phyloP scores from a whole-genome alignment of 2,888 invertebrate species.

The Dicycla oo region DNA sequence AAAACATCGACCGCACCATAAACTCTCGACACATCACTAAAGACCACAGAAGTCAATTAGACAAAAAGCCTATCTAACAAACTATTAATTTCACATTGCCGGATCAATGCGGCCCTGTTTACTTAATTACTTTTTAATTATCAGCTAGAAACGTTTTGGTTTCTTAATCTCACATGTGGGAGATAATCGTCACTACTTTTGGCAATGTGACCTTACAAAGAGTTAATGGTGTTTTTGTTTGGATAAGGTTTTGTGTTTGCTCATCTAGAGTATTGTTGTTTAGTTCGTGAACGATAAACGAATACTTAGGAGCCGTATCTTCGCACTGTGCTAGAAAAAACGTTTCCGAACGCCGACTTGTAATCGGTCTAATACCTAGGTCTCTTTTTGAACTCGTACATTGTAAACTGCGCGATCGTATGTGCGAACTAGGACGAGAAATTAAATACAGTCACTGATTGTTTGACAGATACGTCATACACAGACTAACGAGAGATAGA shows the following conservation, averaged over 20 bases:
- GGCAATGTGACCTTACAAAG: not conserved
- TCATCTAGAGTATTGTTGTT: not conserved
- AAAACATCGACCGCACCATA: constrained; percentile 5
- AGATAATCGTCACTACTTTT: constrained; percentile 22
- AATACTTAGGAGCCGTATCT: too few species aligned
- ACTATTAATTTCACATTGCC: constrained; percentile 56
- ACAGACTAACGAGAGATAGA: too few species aligned
- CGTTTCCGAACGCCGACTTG: too few species aligned
- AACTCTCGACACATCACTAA: constrained; percentile 30
- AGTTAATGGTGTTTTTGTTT: constrained; percentile 14
- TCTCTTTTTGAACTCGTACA: too few species aligned
- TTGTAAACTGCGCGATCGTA: too few species aligned
- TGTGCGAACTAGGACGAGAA: too few species aligned
- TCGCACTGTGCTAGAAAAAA: too few species aligned
- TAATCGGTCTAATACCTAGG: too few species aligned
- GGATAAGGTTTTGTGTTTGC: not conserved
- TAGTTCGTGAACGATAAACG: too few species aligned
- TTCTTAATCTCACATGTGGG: constrained; percentile 43
- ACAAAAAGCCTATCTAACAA: constrained; percentile 54
- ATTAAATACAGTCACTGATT: too few species aligned
- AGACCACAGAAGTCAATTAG: constrained; percentile 51
- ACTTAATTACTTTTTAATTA: constrained; percentile 63
- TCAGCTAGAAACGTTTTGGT: constrained; percentile 33
- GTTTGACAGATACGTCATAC: too few species aligned
- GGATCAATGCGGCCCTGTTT: constrained; percentile 49